A percentile compares a stretch with the other conserved stretches of the same genome.
phyloP scores from a whole-genome alignment of 2,113 vertebrate species.

The Jaculus jaculus region DNA sequence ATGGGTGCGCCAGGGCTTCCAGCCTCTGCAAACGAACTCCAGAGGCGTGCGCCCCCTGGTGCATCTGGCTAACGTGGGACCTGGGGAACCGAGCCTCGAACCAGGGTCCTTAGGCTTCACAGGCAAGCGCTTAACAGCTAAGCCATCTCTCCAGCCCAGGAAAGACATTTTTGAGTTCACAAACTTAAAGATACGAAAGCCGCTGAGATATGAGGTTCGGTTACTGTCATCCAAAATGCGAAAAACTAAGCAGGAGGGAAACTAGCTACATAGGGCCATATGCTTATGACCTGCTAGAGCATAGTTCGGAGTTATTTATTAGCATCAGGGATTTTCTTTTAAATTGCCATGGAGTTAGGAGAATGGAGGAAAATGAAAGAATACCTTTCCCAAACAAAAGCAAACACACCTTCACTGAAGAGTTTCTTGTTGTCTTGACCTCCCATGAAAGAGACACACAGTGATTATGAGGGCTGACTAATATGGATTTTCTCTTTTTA shows the following conservation, averaged over 20 bases:
- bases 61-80: too few species aligned
- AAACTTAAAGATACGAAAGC: not conserved
- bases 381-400: not conserved
- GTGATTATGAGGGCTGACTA: not conserved
- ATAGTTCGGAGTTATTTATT: not conserved
- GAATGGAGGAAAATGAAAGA: constrained; percentile 13
- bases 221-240: too few species aligned
- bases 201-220: too few species aligned
- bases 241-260: too few species aligned
- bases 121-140: too few species aligned
- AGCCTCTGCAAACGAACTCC: too few species aligned
- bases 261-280: not conserved
- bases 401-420: not conserved
- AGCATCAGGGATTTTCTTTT: not conserved
- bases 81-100: too few species aligned
- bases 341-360: not conserved
- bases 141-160: too few species aligned
- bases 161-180: not conserved
- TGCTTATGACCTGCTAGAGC: not conserved
- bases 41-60: too few species aligned
- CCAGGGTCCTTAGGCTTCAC: too few species aligned
- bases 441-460: not conserved
- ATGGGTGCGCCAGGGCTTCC: too few species aligned
- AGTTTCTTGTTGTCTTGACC: not conserved
- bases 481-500: not conserved